Evolutionary conservation across 2,888 invertebrate species (phyloP), one percentile per base, ranked within the genome.

Genomic region (Calephelis perditalis): DNA sequence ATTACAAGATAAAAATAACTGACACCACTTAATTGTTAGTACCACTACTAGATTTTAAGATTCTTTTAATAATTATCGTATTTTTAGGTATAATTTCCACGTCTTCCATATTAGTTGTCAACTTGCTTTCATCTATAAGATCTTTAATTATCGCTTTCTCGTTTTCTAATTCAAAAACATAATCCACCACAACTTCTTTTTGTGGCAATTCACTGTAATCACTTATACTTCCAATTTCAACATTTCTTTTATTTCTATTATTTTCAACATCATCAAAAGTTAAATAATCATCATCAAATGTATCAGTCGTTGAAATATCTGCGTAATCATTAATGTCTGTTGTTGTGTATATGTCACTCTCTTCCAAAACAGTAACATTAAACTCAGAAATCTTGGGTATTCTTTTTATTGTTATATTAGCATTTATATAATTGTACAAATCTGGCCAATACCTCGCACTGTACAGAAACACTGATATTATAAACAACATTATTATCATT

Each of bases 401-500:
- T 44, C 81, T 73, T 68, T 79, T 85, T 46, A 90, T 87, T 0
- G 88, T 89, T 40, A 90, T 83, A 66, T 90, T 87, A 0, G 84
- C 80, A 49, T 84, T 82, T 9, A 86, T 73, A 61, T 88, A 89
- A 61, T 79, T 86, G 55, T 89, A 80, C 0, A 88, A 67, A 67
- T 90, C 89, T 0, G 83, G 82, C 89, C 87, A 90, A 63, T 84
- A 89, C 62, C 75, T 77, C 0, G 75, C 72, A 68, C 86, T 87
- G 62, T 86, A 89, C 11, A 89, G 59, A 46, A 84, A 69, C 0
- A 76, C 66, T 15, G 83, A 78, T 72, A 89, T 72, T 11, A 90
- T 65, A 15, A 80, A 84, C 56, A 88, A 56, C 62, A 81, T 71
- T 2, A 84, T 79, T 2, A 85, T 75, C 10, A 88, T 63, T 66